Conservation (phyloP, 2,113 vertebrate species). For the Triplophysa siluroides region DNA sequence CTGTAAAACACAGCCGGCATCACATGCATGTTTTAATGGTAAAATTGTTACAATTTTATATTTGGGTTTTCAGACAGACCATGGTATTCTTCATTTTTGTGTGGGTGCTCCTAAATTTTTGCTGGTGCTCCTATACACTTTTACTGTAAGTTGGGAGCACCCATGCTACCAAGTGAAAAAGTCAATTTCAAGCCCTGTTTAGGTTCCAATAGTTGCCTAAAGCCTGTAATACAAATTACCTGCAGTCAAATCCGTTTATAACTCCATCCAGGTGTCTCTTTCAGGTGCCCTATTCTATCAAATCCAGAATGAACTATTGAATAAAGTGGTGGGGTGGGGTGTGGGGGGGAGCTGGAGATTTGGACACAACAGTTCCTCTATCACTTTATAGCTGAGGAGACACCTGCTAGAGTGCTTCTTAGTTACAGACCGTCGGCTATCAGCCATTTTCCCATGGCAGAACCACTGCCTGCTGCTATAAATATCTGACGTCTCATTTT, state of each 20-base stretch:
- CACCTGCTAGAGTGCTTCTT: slow-evolving; percentile 2
- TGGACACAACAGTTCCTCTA: neutral
- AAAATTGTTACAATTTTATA: too few relatives aligned
- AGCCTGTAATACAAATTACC: neutral
- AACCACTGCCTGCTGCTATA: slow-evolving; percentile 1
- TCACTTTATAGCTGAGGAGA: neutral
- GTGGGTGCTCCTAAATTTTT: too few relatives aligned
- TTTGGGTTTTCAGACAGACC: too few relatives aligned
- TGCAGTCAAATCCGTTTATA: neutral
- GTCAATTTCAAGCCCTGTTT: too few relatives aligned
- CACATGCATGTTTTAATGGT: too few relatives aligned
- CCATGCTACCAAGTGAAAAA: too few relatives aligned
- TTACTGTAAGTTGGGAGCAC: too few relatives aligned
- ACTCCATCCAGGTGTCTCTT: neutral
- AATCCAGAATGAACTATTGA: neutral
- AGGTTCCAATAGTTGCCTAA: neutral
- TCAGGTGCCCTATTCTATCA: neutral
- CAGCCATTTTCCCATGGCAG: neutral
- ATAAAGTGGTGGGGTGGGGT: neutral
- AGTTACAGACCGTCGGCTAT: neutral
- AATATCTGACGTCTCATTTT: neutral
- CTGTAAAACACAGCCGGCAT: too few relatives aligned
- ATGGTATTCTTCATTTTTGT: too few relatives aligned
- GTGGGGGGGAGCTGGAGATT: neutral
- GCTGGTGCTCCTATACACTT: too few relatives aligned